Evolutionary conservation across 2,888 invertebrate species (phyloP).

Genomic region (Chloromyia formosa): DNA sequence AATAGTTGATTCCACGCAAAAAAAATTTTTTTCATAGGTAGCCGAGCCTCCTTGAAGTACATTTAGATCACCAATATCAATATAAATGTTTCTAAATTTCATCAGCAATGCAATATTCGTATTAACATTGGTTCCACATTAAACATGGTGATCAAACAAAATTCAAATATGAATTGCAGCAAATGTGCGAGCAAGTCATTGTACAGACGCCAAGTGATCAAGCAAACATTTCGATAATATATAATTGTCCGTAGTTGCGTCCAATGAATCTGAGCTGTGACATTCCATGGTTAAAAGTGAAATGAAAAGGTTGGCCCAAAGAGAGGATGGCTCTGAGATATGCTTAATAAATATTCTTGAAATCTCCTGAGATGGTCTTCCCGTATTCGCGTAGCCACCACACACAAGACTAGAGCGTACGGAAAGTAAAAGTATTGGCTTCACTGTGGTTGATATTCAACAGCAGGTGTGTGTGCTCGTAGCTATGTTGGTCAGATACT

Average conservation of each 20-base stretch:
- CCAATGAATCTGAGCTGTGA: background rate
- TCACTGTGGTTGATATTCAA: background rate
- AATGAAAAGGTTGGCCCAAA: background rate
- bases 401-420: too few relatives aligned
- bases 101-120: background rate
- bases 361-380: background rate
- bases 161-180: background rate
- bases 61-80: background rate
- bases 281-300: conserved; percentile 6
- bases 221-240: background rate
- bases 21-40: background rate
- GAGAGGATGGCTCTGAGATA: background rate
- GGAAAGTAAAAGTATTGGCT: background rate
- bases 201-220: background rate
- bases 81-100: background rate
- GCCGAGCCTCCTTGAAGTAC: conserved; percentile 6
- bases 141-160: background rate
- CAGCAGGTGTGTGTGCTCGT: background rate
- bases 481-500: background rate
- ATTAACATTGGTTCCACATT: background rate
- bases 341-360: background rate
- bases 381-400: background rate
- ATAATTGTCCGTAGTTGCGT: too few relatives aligned
- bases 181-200: background rate
- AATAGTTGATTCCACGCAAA: background rate